phyloP scores from a whole-genome alignment of 2,888 invertebrate genomes.

The Polymixis flavicincta region DNA sequence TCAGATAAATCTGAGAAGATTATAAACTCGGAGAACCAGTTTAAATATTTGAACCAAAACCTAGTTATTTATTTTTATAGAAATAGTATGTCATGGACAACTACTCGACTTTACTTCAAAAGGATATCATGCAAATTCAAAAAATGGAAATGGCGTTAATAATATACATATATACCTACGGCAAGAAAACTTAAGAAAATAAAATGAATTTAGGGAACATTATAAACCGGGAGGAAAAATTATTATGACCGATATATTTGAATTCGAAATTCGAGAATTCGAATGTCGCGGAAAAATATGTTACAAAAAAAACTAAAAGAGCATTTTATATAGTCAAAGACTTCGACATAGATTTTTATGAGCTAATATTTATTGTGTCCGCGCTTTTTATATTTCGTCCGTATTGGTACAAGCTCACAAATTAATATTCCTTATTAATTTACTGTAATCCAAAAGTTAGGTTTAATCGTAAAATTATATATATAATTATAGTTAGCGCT shows the following conservation, averaged over 20 bases:
- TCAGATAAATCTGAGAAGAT: constrained; percentile 15
- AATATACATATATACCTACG: background rate
- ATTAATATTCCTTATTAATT: constrained; percentile 30
- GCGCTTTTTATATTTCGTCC: constrained; percentile 67
- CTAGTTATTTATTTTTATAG: constrained; percentile 16
- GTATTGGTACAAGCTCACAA: constrained; percentile 49
- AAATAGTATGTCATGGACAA: background rate
- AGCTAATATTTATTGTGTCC: constrained; percentile 46
- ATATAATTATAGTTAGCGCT: constrained; percentile 69
- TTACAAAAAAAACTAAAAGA: background rate
- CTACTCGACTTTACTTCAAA: background rate
- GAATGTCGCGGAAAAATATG: background rate
- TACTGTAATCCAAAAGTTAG: constrained; percentile 39
- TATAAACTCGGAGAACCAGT: constrained; percentile 10
- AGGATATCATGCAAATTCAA: background rate
- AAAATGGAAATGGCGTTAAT: background rate
- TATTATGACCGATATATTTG: background rate
- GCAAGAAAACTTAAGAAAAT: background rate
- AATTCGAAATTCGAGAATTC: background rate
- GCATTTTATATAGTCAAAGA: constrained; percentile 23
- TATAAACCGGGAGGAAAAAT: background rate
- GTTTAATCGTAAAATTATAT: constrained; percentile 52
- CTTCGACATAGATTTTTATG: constrained; percentile 30
- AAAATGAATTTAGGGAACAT: background rate
- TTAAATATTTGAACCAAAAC: constrained; percentile 2